A percentile compares a stretch with the other conserved stretches of the same genome.
These are phyloP conservation scores for Diploscapter pachys DNA, from an alignment of 1,140 invertebrate species.

Conservation along the genomic window DNA sequence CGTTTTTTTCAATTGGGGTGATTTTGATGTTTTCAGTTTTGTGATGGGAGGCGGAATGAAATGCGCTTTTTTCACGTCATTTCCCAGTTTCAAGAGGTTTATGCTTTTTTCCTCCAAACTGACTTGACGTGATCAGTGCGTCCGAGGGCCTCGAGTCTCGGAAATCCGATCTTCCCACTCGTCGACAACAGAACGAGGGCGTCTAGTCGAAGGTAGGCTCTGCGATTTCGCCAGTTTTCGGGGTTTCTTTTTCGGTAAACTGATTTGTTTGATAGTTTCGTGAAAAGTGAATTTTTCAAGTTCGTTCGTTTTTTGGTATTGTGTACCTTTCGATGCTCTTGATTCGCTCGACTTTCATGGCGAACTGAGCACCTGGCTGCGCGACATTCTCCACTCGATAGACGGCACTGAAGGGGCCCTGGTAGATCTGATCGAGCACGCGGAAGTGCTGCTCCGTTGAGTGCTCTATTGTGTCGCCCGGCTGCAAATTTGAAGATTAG, in stretches of 20 bases:
- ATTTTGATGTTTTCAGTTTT: background rate
- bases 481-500: background rate
- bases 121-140: conserved; percentile 30
- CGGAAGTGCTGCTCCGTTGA: background rate
- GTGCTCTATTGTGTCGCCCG: background rate
- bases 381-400: too few species aligned
- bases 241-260: background rate
- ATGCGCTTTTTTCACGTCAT: background rate
- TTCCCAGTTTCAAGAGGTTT: background rate
- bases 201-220: conserved; percentile 34
- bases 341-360: background rate
- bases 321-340: background rate
- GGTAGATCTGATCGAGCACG: too few species aligned
- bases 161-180: conserved; percentile 23
- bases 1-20: too few species aligned
- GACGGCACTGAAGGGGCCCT: too few species aligned
- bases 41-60: background rate
- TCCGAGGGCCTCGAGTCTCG: conserved; percentile 27
- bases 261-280: conserved; percentile 41
- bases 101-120: too few species aligned
- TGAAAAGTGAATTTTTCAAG: conserved; percentile 30
- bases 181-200: conserved; percentile 36
- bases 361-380: background rate
- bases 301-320: conserved; percentile 21
- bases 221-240: too few species aligned